Evolutionary conservation across 2,113 vertebrate genomes (phyloP).

Genomic region (Nibea coibor): DNA sequence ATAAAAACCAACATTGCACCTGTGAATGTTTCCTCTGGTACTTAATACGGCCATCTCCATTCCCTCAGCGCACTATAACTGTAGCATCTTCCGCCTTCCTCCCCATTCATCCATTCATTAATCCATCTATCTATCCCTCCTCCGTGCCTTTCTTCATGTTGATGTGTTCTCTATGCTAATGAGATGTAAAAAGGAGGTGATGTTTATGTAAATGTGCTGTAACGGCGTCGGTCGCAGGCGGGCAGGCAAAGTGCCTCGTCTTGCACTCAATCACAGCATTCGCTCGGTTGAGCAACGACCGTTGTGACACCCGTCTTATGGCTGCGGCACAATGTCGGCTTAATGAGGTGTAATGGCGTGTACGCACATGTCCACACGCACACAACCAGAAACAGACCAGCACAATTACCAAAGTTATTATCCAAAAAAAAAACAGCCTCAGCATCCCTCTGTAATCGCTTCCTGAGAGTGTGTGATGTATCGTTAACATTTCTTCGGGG

Average conservation of each 20-base stretch:
- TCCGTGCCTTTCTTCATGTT: slow-evolving; percentile 24
- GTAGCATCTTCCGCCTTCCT: slow-evolving; percentile 12
- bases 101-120: slow-evolving; percentile 27
- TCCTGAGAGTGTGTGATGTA: slow-evolving; percentile 22
- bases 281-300: slow-evolving; percentile 25
- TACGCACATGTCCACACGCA: background rate
- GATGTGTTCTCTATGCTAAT: slow-evolving; percentile 74
- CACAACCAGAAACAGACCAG: slow-evolving; percentile 27
- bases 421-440: slow-evolving; percentile 24
- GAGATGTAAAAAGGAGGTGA: slow-evolving; percentile 60
- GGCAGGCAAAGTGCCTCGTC: slow-evolving; percentile 50
- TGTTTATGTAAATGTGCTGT: slow-evolving; percentile 75
- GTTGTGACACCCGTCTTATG: slow-evolving; percentile 52
- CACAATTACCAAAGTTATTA: slow-evolving; percentile 29
- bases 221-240: slow-evolving; percentile 44
- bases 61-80: slow-evolving; percentile 23
- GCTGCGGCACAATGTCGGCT: slow-evolving; percentile 61
- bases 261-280: slow-evolving; percentile 58
- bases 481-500: slow-evolving; percentile 37
- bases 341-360: slow-evolving; percentile 66
- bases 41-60: slow-evolving; percentile 31
- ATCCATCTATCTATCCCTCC: slow-evolving; percentile 44
- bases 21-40: slow-evolving; percentile 46
- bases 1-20: slow-evolving; percentile 46
- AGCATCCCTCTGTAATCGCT: slow-evolving; percentile 13